These are phyloP conservation scores for Dufourea novaeangliae DNA, from an alignment of 1,140 invertebrate genomes.

Conservation along the genomic window DNA sequence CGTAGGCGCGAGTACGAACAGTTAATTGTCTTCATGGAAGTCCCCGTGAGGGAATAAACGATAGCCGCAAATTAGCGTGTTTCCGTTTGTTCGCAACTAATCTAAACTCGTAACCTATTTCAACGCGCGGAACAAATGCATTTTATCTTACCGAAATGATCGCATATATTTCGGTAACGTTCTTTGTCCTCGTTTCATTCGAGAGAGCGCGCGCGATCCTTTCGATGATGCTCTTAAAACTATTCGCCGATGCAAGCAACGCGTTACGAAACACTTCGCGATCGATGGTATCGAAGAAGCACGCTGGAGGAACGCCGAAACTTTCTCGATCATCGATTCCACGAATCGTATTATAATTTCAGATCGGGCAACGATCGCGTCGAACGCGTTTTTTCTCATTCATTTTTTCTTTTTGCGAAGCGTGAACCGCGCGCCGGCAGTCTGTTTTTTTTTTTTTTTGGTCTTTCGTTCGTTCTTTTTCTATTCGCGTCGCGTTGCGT, in stretches of 20 bases:
- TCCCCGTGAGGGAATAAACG: background rate
- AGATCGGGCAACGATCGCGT: background rate
- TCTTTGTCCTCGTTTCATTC: too few species aligned
- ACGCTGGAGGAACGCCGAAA: background rate
- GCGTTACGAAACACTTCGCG: background rate
- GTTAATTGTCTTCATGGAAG: slow-evolving; percentile 13
- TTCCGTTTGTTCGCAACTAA: background rate
- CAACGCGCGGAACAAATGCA: background rate
- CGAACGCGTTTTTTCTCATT: too few species aligned
- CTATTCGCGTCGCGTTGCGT: background rate
- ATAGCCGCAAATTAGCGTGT: background rate
- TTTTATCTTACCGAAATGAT: too few species aligned
- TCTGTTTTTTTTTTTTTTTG: too few species aligned
- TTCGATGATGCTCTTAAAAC: background rate
- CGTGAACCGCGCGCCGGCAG: too few species aligned
- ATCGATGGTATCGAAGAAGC: too few species aligned
- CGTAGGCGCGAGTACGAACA: background rate
- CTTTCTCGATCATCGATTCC: slow-evolving; percentile 6
- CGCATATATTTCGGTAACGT: too few species aligned
- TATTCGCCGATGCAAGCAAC: slow-evolving; percentile 3
- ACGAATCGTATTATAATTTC: slow-evolving; percentile 1
- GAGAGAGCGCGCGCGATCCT: too few species aligned
- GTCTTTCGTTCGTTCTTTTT: too few species aligned
- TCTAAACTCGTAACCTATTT: background rate
- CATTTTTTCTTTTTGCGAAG: too few species aligned